Conservation (phyloP, 2,113 vertebrate genomes). For the Rallus limicola region DNA sequence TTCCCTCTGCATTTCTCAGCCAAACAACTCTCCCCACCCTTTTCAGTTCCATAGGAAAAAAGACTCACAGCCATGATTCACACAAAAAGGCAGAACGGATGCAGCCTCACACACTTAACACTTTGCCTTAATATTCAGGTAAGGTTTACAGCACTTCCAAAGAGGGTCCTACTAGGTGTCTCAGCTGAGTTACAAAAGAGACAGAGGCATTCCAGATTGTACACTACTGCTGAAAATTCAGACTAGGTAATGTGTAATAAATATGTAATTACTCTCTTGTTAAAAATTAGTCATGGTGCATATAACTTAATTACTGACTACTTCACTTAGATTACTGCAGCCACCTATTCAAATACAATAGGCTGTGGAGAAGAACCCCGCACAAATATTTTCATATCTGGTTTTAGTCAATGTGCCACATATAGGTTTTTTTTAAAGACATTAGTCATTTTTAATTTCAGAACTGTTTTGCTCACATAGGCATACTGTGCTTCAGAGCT, state of each 20-base stretch:
- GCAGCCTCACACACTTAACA: background rate
- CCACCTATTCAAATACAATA: background rate
- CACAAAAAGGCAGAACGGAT: background rate
- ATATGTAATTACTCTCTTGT: background rate
- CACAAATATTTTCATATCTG: background rate
- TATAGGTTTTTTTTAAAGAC: background rate
- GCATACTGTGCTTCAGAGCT: background rate
- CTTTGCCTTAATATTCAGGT: background rate
- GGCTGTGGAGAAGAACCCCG: background rate
- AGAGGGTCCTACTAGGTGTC: background rate
- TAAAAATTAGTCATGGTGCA: background rate
- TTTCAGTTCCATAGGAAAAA: background rate
- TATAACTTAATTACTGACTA: background rate
- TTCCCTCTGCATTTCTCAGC: background rate
- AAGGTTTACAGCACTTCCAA: background rate
- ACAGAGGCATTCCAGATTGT: background rate
- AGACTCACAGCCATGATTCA: background rate
- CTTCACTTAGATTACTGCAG: background rate
- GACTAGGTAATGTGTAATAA: background rate
- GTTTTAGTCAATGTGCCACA: background rate
- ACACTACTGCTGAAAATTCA: background rate
- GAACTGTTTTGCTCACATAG: conserved; percentile 36
- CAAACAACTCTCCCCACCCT: background rate
- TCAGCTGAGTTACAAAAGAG: background rate
- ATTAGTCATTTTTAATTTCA: conserved; percentile 33